Percentiles rank a stretch among this genome's conserved stretches.
Evolutionary conservation across 2,888 invertebrate genomes (phyloP).

Genomic region (Melieria crassipennis): DNA sequence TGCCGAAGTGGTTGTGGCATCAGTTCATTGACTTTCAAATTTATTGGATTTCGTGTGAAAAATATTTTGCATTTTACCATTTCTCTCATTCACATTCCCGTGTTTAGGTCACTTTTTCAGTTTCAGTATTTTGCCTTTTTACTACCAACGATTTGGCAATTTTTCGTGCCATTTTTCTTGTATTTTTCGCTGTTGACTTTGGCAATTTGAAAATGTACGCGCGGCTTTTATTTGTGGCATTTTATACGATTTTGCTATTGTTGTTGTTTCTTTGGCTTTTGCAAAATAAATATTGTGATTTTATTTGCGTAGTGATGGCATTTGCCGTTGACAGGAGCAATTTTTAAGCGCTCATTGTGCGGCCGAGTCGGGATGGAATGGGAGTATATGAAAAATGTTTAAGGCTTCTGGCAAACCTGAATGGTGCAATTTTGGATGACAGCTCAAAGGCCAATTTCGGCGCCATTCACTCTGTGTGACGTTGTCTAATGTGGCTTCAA

Average conservation of each 20-base stretch:
- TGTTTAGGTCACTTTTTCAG: conserved; percentile 24
- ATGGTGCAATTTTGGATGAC: no score
- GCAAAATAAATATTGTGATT: conserved; percentile 13
- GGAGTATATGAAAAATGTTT: no score
- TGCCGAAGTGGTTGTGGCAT: neutral
- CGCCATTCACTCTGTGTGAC: no score
- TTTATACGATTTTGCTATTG: conserved; percentile 17
- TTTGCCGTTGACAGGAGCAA: conserved; percentile 43
- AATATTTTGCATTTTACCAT: conserved; percentile 20
- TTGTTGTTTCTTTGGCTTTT: conserved; percentile 7
- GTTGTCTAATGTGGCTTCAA: no score
- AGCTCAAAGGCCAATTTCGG: no score
- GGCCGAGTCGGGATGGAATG: no score
- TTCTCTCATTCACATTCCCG: conserved; percentile 3
- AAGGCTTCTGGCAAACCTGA: no score
- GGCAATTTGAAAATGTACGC: neutral
- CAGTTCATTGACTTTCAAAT: conserved; percentile 47
- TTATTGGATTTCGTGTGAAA: conserved; percentile 39
- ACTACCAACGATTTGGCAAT: conserved; percentile 1
- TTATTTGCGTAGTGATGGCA: conserved; percentile 32
- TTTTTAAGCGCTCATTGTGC: neutral
- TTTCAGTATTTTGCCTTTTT: conserved; percentile 43
- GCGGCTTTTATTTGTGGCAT: no score
- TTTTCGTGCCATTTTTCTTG: conserved; percentile 16
- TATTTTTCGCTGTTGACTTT: conserved; percentile 28